Conservation (phyloP, 2,113 vertebrate genomes). For the Neogobius melanostomus region DNA sequence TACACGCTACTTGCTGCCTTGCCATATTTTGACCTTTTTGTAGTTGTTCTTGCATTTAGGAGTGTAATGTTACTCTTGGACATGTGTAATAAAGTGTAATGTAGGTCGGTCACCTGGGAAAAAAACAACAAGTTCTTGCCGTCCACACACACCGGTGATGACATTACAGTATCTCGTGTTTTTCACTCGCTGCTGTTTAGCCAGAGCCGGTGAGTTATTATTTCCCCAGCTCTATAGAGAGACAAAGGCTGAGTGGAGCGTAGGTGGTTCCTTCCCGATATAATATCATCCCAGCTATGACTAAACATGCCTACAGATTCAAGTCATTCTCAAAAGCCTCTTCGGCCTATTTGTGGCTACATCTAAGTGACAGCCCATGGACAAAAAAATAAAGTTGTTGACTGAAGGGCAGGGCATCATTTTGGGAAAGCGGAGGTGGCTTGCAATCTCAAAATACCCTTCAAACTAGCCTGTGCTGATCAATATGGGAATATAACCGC, state of each 20-base stretch:
- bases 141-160: no score
- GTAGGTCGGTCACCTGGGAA: no score
- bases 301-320: conserved; percentile 57
- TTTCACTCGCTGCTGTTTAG: conserved; percentile 32
- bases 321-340: conserved; percentile 46
- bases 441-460: neutral
- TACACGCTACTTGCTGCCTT: no score
- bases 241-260: conserved; percentile 57
- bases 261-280: conserved; percentile 66
- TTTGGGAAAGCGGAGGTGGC: neutral
- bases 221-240: conserved; percentile 30
- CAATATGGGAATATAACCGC: no score
- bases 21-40: no score
- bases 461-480: neutral
- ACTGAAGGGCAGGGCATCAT: neutral
- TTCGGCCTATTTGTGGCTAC: conserved; percentile 50
- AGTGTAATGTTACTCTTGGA: no score
- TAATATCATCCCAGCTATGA: conserved; percentile 60
- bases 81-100: no score
- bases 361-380: conserved; percentile 33
- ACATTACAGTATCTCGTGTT: conserved; percentile 14
- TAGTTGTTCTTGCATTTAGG: no score
- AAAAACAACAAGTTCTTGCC: no score
- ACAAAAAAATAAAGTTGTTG: neutral
- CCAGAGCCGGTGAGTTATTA: conserved; percentile 30